A percentile compares a stretch with the other conserved stretches of the same genome.
Evolutionary conservation across 2,888 invertebrate species (phyloP).

Genomic region (Leptinotarsa tumamoca): DNA sequence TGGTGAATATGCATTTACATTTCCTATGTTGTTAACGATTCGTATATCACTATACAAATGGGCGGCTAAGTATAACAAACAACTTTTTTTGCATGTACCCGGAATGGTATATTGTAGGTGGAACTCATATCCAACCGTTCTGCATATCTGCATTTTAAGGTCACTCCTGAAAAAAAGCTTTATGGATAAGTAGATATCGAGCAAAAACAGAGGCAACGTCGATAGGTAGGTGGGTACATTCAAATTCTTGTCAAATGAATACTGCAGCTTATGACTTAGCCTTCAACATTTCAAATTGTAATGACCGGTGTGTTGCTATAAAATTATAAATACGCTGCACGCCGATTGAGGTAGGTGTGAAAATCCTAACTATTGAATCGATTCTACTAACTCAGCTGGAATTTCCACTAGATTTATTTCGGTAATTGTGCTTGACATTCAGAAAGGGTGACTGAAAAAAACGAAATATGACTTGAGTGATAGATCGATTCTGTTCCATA

Average conservation of each 20-base stretch:
- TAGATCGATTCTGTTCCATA: too few species aligned
- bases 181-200: background rate
- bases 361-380: background rate
- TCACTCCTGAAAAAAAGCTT: slow-evolving; percentile 6
- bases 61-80: slow-evolving; percentile 34
- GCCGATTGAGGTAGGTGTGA: background rate
- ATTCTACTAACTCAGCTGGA: background rate
- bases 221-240: slow-evolving; percentile 15
- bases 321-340: slow-evolving; percentile 14
- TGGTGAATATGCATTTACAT: slow-evolving; percentile 22
- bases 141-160: slow-evolving; percentile 27
- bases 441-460: too few species aligned
- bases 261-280: slow-evolving; percentile 12
- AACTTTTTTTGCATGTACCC: slow-evolving; percentile 30
- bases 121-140: slow-evolving; percentile 37
- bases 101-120: slow-evolving; percentile 32
- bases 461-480: too few species aligned
- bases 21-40: slow-evolving; percentile 31
- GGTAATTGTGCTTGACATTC: too few species aligned
- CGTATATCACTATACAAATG: slow-evolving; percentile 32
- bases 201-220: slow-evolving; percentile 16
- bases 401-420: too few species aligned
- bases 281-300: slow-evolving; percentile 20
- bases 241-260: slow-evolving; percentile 16
- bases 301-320: slow-evolving; percentile 15